Base-by-base conservation (phyloP, 1,140 invertebrate species). In the Lepidurus apus region DNA sequence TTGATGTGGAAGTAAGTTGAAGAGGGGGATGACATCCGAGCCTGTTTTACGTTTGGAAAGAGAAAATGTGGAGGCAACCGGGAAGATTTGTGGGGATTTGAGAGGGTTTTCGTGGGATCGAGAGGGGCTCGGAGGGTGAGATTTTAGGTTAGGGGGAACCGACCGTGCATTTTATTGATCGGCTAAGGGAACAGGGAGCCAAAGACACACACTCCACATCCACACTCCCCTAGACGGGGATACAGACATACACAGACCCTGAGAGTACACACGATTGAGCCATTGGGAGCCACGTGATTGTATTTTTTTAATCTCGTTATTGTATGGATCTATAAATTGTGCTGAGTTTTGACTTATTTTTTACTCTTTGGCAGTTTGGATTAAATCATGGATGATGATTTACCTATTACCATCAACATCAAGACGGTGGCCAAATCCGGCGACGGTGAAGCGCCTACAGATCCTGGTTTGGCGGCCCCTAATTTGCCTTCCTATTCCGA, bases 401-500 rank as follows among this genome's bases (percentile, higher is more conserved):
- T 65, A 21, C 53, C 53, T 9, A 65, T 65, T 21, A 65, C 53
- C 6, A 65, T 65, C 13, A 65, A 65, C 53, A 65, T 65, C 9
- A 65, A 65, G 42, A 82, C 83, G 81, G 81, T 83, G 73, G 79
- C 82, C 21, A 81, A 77, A 73, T 79, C 82, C 13, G 81, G 81
- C 34, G 83, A 84, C 26, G 84, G 85, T 24, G 86, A 86, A 78
- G 92, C 93, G 4, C 91, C 93, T 0, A 92, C 92, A 84, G 93
- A 95, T 85, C 93, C 93, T 21, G 92, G 92, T 42, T 92, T 90
- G 53, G 88, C 90, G 76, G 91, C 92, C 82, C 89, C 89, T 74
- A 91, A 91, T 82, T 84, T 83, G 53, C 91, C 92, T 82, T 91
- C 90, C 80, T 95, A 92, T 85, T 93, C 93, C 75, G 93, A 95